Evolutionary conservation across 2,797 vertebrate genomes (phyloP), one percentile per base, ranked within the genome.

Genomic region (Sphenopsis melanotis): DNA sequence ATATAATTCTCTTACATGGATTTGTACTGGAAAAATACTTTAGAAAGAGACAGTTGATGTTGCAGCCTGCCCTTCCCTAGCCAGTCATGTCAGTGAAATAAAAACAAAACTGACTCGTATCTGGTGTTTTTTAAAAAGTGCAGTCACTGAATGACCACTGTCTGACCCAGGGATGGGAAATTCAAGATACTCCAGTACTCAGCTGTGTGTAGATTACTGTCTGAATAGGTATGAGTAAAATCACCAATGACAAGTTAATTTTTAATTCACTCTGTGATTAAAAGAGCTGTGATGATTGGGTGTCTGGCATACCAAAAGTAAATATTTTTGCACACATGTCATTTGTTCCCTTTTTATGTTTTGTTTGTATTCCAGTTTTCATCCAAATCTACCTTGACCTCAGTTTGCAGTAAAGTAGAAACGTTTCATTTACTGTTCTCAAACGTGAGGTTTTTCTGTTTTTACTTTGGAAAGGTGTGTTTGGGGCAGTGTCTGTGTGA

Each of bases 401-500:
- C 75, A 44, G 22, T 57, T 94, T 71, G 46, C 60, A 69, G 47
- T 87, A 29, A 61, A 91, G 44, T 24, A 76, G 55, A 78, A 87
- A 63, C 5, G 9, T 52, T 76, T 30, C 29, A 18, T 70, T 89
- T 76, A 22, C 32, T 66, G 23, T 66, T 85, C n/a, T 74, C 41
- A 83, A 5, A 46, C 3, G 1, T 27, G 5, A 59, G 53, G 47
- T 9, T 84, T 72, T 57, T 77, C n/a, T 57, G 5, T 23, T 70
- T 68, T 79, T 32, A 12, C 0, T 0, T 39, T 26, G 47, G 37
- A 50, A 56, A 9, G 34, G 37, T 13, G 12, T 2, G 1, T 29
- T 63, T 32, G 39, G 32, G 36, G 30, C 56, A 0, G 1, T 39
- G 6, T 23, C 47, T 0, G 0, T 18, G 57, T 39, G 24, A 41